Conservation (phyloP, 1,140 invertebrate genomes). For the Hesperophylax magnus region DNA sequence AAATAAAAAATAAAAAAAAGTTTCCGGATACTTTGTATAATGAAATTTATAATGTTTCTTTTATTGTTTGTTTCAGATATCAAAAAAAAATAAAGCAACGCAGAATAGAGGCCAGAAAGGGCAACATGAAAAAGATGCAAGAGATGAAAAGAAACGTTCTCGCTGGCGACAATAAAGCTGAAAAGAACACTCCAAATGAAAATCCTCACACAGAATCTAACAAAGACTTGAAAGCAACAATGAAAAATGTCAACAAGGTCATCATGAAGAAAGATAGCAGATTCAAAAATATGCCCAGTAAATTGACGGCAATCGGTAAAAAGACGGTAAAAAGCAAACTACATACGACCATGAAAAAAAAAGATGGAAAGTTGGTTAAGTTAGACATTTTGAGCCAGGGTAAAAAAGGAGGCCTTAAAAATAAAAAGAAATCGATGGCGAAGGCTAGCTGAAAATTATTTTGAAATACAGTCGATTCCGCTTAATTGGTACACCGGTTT, state of each 20-base stretch:
- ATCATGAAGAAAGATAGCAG: constrained; percentile 68
- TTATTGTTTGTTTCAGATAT: constrained; percentile 59
- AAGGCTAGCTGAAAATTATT: no score
- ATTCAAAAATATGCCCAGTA: constrained; percentile 70
- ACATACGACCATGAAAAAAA: not conserved
- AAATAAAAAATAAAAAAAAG: no score
- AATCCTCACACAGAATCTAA: not conserved
- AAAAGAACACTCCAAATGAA: not conserved
- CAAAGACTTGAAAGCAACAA: constrained; percentile 61
- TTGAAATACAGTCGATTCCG: no score
- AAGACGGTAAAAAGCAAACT: constrained; percentile 62
- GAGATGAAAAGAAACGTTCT: constrained; percentile 62
- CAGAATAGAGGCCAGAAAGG: constrained; percentile 65
- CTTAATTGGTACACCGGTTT: no score
- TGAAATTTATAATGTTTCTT: not conserved
- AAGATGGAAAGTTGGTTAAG: constrained; percentile 32
- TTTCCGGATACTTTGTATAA: no score
- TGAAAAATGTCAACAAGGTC: constrained; percentile 66
- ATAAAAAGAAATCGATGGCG: constrained; percentile 1
- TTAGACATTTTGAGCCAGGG: constrained; percentile 5
- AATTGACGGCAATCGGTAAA: constrained; percentile 68
- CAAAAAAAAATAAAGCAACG: constrained; percentile 67
- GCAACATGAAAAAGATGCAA: constrained; percentile 67
- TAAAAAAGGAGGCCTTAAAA: not conserved
- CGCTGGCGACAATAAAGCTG: constrained; percentile 42